Evolutionary conservation across 2,888 invertebrate species (phyloP), one percentile per base, ranked within the genome.

Genomic region (Cosmorhoe ocellata): DNA sequence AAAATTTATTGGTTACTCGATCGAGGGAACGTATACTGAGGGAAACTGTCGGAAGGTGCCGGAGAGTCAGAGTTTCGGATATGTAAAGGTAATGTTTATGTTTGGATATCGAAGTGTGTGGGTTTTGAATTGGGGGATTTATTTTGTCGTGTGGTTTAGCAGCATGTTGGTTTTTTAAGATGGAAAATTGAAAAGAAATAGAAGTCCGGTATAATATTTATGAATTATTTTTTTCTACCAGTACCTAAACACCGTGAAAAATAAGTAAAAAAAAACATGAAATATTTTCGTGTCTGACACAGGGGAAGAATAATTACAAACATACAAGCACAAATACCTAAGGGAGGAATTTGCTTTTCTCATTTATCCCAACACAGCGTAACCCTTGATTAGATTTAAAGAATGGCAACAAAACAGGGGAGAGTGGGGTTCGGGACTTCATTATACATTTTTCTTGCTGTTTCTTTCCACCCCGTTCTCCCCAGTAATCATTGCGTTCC

Each of bases 381-480:
- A 58, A 58, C 62, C 58, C 59, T 63, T 80, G 81, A 83, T 82
- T 79, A 73, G 68, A 71, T 79, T 75, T 73, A 66, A 73, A 77
- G 73, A 79, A 79, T 68, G 71, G 61, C 72, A 74, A 72, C 77
- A 74, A 74, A 74, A 69, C 67, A 64, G 67, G 67, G 70, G 67
- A 69, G 66, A 70, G 59, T 59, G 63, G 70, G 71, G 65, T 67
- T 71, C 55, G 71, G 63, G 69, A 81, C 76, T 82, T 79, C 79
- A 79, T 84, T 83, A 81, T 70, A 76, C 60, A 71, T 77, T 78
- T 81, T 79, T 76, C 70, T 74, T 68, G 71, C 69, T 71, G 61
- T 67, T 65, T 58, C 67, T 67, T 64, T 59, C 66, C 68, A 68
- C 72, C 71, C 69, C 67, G 51, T 74, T 72, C 65, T 64, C 71